A percentile compares a stretch with the other conserved stretches of the same genome.
Conservation (phyloP, 2,113 vertebrate genomes). For the Mola mola region DNA sequence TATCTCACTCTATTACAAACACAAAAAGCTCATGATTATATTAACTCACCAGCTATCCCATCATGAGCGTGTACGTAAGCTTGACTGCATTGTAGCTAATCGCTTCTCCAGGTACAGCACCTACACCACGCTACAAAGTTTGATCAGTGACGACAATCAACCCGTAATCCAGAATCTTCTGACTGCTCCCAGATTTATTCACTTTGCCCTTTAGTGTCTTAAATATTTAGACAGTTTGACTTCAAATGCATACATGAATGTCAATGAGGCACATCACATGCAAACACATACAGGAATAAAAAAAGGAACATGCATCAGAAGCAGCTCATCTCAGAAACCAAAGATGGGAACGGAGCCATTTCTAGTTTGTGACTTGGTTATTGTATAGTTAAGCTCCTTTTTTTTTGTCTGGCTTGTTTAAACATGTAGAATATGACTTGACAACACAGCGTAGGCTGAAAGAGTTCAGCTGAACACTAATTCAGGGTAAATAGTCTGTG, state of each 20-base stretch:
- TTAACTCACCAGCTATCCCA: too few relatives aligned
- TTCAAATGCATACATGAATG: conserved; percentile 80
- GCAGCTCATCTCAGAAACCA: conserved; percentile 42
- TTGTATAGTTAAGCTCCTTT: conserved; percentile 32
- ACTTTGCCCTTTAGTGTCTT: conserved; percentile 70
- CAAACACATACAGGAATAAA: conserved; percentile 4
- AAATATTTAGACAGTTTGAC: conserved; percentile 80
- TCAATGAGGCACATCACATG: conserved; percentile 59
- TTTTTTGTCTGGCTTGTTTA: conserved; percentile 35
- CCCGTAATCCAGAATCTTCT: conserved; percentile 57
- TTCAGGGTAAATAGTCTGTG: conserved; percentile 24
- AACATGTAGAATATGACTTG: conserved; percentile 26
- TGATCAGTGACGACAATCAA: not conserved
- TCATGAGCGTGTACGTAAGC: too few relatives aligned
- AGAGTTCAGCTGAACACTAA: conserved; percentile 45
- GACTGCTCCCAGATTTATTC: conserved; percentile 53
- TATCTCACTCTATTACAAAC: too few relatives aligned
- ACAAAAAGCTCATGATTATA: too few relatives aligned
- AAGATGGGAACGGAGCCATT: conserved; percentile 7
- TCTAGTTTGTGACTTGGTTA: conserved; percentile 19
- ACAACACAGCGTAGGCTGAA: conserved; percentile 18
- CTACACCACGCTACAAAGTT: not conserved
- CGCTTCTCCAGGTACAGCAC: not conserved
- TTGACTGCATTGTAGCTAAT: too few relatives aligned
- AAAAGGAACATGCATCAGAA: conserved; percentile 27